Conservation (phyloP, 2,113 vertebrate genomes). For the Tragelaphus imberbis region DNA sequence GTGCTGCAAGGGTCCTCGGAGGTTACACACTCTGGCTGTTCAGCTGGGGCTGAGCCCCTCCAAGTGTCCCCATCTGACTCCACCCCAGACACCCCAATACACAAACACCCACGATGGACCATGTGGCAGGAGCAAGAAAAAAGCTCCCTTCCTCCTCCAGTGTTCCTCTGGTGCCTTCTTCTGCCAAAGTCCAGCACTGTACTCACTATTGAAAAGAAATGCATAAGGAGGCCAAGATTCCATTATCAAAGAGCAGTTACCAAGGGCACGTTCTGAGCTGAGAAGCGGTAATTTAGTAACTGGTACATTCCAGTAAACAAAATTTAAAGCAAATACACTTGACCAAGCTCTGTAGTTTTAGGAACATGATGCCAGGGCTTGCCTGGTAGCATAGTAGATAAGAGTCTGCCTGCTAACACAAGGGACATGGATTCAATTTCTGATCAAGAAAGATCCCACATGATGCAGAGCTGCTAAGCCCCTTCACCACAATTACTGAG, state of each 20-base stretch:
- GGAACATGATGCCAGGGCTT: not conserved
- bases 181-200: not conserved
- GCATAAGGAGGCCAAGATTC: not conserved
- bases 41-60: not conserved
- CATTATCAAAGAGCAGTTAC: not conserved
- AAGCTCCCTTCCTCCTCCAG: not conserved
- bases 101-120: not conserved
- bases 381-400: not conserved
- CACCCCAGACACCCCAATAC: not conserved
- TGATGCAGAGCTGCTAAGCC: not conserved
- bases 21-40: not conserved
- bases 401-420: not conserved
- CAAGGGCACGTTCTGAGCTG: not conserved
- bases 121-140: not conserved
- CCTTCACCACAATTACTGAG: fast-evolving
- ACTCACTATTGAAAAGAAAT: not conserved
- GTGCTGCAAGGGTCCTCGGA: not conserved
- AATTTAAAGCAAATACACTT: not conserved
- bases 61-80: not conserved
- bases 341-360: not conserved
- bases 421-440: not conserved
- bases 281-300: not conserved
- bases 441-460: not conserved
- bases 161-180: not conserved
- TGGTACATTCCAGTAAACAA: not conserved